Percentiles rank a stretch among this genome's conserved stretches.
These are phyloP conservation scores for Candidula unifasciata DNA, from an alignment of 2,888 invertebrate species.

Conservation along the genomic window DNA sequence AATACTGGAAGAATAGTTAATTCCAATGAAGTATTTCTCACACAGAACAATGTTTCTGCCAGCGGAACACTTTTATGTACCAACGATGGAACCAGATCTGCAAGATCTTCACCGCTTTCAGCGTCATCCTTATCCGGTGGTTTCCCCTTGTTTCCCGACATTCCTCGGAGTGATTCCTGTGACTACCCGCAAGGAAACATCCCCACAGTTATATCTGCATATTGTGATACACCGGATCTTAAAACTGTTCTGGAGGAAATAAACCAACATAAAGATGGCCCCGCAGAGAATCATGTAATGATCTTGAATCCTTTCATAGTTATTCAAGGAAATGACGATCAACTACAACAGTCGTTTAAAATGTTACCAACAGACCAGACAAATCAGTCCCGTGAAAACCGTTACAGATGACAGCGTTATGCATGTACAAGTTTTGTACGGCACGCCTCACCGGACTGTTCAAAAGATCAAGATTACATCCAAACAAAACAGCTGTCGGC, in stretches of 20 bases:
- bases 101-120: neutral
- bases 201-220: neutral
- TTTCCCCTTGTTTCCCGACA: neutral
- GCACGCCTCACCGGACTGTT: constrained; percentile 44
- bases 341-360: neutral
- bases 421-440: constrained; percentile 31
- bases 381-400: too few species aligned
- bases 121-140: neutral
- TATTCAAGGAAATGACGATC: neutral
- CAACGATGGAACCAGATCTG: neutral
- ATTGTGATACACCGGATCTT: neutral
- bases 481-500: constrained; percentile 59
- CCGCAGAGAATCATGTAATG: too few species aligned
- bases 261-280: neutral
- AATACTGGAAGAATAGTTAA: neutral
- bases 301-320: neutral
- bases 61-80: too few species aligned
- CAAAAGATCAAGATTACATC: constrained; percentile 69
- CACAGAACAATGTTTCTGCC: neutral
- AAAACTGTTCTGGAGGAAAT: neutral
- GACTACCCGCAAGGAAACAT: constrained; percentile 9
- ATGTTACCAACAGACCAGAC: too few species aligned
- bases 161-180: neutral
- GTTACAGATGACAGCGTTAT: neutral
- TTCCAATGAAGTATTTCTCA: neutral